Conservation (phyloP, 2,113 vertebrate genomes). For the Mustelus asterias region DNA sequence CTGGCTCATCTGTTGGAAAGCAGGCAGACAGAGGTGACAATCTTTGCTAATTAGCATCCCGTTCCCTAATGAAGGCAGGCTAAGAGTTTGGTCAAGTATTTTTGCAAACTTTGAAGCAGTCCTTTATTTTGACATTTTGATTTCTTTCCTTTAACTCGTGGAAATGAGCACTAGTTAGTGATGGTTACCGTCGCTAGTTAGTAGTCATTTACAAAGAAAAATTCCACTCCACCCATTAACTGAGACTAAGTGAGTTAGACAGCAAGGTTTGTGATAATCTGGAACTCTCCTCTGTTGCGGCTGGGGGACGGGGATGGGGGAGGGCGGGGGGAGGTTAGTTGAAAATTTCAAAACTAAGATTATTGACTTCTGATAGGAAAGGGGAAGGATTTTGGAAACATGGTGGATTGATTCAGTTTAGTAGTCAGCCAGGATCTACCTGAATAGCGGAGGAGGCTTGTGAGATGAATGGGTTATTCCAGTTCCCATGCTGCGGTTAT, state of each 20-base stretch:
- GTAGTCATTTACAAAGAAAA: background rate
- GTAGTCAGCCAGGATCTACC: background rate
- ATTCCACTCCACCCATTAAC: background rate
- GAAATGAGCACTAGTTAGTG: background rate
- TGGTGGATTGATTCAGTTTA: background rate
- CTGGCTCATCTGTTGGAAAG: background rate
- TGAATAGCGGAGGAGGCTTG: background rate
- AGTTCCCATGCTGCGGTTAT: background rate
- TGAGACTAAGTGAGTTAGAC: background rate
- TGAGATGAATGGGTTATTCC: background rate
- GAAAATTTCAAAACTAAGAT: background rate
- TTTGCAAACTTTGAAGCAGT: background rate
- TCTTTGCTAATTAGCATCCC: no score
- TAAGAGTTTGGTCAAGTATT: background rate
- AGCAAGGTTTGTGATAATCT: background rate
- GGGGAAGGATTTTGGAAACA: background rate
- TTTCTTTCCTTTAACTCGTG: background rate
- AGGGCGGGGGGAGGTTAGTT: background rate
- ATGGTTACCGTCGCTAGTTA: background rate
- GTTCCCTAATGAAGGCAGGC: background rate
- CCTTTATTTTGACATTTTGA: background rate
- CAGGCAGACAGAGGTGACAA: background rate
- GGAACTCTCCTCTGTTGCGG: background rate
- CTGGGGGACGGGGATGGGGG: background rate
- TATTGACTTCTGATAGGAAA: background rate